These are phyloP conservation scores for Ptychodera flava DNA, from an alignment of 35 echinoderm and acorn worm genomes.

Conservation along the genomic window DNA sequence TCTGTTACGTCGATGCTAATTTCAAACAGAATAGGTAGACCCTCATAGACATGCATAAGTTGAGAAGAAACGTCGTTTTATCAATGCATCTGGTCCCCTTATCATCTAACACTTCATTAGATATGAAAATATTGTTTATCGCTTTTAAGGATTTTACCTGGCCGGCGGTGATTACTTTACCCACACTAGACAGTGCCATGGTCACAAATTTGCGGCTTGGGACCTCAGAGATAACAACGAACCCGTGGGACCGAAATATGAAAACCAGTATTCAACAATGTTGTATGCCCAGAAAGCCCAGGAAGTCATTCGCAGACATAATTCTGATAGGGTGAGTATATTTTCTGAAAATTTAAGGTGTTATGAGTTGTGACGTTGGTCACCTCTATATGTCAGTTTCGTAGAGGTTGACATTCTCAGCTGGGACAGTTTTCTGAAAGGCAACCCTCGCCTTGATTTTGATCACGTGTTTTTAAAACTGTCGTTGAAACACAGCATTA, in stretches of 20 bases:
- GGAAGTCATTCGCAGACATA: slow-evolving; percentile 43
- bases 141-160: not conserved
- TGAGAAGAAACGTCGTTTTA: too few species aligned
- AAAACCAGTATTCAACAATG: slow-evolving; percentile 50
- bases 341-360: not conserved
- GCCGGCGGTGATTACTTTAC: not conserved
- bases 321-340: slow-evolving; percentile 21
- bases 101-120: not conserved
- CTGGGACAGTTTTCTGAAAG: not conserved
- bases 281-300: slow-evolving; percentile 61
- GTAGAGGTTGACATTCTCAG: not conserved
- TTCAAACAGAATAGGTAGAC: too few species aligned
- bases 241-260: slow-evolving; percentile 38
- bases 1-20: too few species aligned
- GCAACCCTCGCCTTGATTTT: slow-evolving; percentile 4
- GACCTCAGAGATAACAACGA: slow-evolving; percentile 65
- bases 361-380: not conserved
- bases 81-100: too few species aligned
- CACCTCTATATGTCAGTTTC: not conserved
- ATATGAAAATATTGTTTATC: too few species aligned
- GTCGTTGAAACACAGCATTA: too few species aligned
- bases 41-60: too few species aligned
- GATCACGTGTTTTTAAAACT: too few species aligned
- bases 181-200: not conserved
- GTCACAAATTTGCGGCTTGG: slow-evolving; percentile 5